Percentiles rank a stretch among this genome's conserved stretches.
phyloP scores from a whole-genome alignment of 2,888 invertebrate genomes.

The Adineta ricciae region DNA sequence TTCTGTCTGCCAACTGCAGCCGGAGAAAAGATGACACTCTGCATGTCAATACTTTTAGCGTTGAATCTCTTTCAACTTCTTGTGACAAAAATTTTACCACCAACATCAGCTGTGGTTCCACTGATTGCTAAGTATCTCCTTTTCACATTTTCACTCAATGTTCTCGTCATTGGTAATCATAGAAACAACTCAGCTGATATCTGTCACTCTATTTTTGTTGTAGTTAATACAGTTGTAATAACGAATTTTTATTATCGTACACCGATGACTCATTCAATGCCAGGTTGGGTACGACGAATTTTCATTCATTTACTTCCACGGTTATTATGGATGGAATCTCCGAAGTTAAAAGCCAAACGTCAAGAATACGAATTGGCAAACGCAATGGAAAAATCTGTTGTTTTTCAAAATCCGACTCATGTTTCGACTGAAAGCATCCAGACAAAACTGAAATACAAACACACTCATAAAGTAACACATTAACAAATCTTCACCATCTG shows the following conservation, averaged over 20 bases:
- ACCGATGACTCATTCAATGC: constrained; percentile 20
- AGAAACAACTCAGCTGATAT: no score
- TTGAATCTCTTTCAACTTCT: constrained; percentile 77
- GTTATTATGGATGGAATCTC: constrained; percentile 29
- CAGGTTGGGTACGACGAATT: not conserved
- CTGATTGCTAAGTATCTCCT: constrained; percentile 33
- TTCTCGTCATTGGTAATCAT: constrained; percentile 7
- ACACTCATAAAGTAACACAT: not conserved
- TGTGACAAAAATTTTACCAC: constrained; percentile 32
- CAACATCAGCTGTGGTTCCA: constrained; percentile 32
- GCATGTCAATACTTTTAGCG: constrained; percentile 95
- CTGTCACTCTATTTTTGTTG: not conserved
- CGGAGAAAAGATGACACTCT: constrained; percentile 73
- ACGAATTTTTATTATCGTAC: constrained; percentile 31
- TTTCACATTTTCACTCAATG: constrained; percentile 33
- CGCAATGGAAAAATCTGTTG: not conserved
- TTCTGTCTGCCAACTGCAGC: constrained; percentile 98
- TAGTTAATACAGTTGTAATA: constrained; percentile 27
- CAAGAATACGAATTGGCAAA: not conserved
- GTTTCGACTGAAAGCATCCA: not conserved
- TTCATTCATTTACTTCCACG: constrained; percentile 24
- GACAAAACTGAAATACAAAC: not conserved
- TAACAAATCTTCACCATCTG: not conserved
- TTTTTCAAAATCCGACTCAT: not conserved
- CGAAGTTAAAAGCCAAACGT: not conserved